These are phyloP conservation scores for Tokudaia muenninki DNA, from an alignment of 2,797 vertebrate genomes.

Conservation along the genomic window DNA sequence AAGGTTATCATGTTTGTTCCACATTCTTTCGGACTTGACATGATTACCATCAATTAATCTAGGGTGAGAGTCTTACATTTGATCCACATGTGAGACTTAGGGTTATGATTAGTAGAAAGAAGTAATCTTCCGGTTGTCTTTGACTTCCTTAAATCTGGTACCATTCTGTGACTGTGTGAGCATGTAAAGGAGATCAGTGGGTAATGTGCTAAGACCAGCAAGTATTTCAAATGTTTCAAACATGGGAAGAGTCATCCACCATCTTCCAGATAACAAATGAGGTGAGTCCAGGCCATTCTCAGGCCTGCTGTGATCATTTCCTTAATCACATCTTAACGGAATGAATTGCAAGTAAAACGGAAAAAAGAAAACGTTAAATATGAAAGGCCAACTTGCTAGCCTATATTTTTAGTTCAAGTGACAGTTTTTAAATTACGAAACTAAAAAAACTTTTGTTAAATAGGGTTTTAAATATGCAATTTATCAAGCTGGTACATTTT, in stretches of 20 bases:
- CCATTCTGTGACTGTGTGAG: slow-evolving; percentile 74
- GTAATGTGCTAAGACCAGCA: slow-evolving; percentile 78
- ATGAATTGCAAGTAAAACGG: slow-evolving; percentile 89
- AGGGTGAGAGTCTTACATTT: slow-evolving; percentile 30
- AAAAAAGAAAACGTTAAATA: slow-evolving; percentile 88
- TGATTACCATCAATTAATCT: slow-evolving; percentile 51
- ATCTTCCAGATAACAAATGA: slow-evolving; percentile 83
- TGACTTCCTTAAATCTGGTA: slow-evolving; percentile 78
- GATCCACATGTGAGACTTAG: slow-evolving; percentile 67
- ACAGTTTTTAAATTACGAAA: slow-evolving; percentile 91
- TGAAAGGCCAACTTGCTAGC: slow-evolving; percentile 89
- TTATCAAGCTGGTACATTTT: slow-evolving; percentile 87
- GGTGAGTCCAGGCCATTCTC: slow-evolving; percentile 84
- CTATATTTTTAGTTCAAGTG: slow-evolving; percentile 91
- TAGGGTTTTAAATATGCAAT: slow-evolving; percentile 89
- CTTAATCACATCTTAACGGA: slow-evolving; percentile 89
- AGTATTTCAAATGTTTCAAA: slow-evolving; percentile 82
- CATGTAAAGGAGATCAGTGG: slow-evolving; percentile 72
- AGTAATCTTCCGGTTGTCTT: slow-evolving; percentile 52
- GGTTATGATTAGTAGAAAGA: slow-evolving; percentile 49
- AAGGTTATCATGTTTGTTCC: slow-evolving; percentile 34
- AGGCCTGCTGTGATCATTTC: slow-evolving; percentile 83
- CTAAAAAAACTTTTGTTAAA: slow-evolving; percentile 89
- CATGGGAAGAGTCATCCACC: slow-evolving; percentile 80
- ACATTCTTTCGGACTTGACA: slow-evolving; percentile 74